phyloP scores from a whole-genome alignment of 2,113 vertebrate genomes.

The Fregata magnificens region DNA sequence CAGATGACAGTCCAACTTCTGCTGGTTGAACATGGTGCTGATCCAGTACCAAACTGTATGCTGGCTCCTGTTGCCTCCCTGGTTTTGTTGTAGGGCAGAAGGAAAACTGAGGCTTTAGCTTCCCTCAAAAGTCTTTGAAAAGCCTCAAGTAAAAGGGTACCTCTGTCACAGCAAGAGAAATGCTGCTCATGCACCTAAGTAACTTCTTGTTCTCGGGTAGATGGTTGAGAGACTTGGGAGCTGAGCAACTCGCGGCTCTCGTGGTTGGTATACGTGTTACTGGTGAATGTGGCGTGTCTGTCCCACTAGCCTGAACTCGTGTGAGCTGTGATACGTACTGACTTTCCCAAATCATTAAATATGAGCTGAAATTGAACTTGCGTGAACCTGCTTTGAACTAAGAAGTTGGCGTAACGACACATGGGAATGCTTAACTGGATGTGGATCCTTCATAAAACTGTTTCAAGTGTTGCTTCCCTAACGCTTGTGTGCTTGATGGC shows the following conservation, averaged over 20 bases:
- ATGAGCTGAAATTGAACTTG: not conserved
- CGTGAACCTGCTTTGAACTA: not conserved
- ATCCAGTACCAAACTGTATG: fast-evolving
- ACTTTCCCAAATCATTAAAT: not conserved
- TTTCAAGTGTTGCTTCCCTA: not conserved
- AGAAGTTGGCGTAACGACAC: not conserved
- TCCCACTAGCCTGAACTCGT: not conserved
- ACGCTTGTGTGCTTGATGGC: not conserved
- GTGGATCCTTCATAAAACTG: not conserved
- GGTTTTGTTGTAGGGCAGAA: not conserved
- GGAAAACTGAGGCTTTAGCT: fast-evolving
- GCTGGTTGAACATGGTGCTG: fast-evolving
- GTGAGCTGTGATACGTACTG: not conserved
- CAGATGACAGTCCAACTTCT: not conserved
- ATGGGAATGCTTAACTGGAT: fast-evolving
- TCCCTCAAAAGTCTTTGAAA: not conserved
- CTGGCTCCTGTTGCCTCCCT: fast-evolving
- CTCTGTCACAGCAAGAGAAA: too few species aligned
- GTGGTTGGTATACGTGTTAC: fast-evolving
- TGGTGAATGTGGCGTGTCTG: not conserved
- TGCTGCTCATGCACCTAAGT: fast-evolving
- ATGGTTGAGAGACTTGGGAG: not conserved
- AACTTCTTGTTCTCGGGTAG: not conserved
- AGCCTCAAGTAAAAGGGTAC: not conserved
- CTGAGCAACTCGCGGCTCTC: fast-evolving